phyloP scores from a whole-genome alignment of 2,113 vertebrate genomes.

The Pao palembangensis region DNA sequence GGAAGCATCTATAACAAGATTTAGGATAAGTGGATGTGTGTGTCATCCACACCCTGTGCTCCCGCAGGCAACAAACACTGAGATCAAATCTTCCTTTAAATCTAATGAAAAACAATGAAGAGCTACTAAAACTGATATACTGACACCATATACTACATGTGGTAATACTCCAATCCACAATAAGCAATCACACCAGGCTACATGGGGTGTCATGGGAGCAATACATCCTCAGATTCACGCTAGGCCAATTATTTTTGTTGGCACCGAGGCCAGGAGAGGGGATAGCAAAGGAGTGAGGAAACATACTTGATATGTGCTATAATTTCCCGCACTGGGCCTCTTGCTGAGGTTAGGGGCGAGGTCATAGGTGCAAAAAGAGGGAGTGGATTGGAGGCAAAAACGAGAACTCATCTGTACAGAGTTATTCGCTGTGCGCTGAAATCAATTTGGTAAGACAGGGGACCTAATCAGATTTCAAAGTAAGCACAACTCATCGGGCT shows the following conservation, averaged over 20 bases:
- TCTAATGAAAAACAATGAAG: slow-evolving; percentile 51
- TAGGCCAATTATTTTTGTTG: slow-evolving; percentile 64
- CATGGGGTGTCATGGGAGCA: slow-evolving; percentile 58
- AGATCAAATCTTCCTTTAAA: slow-evolving; percentile 47
- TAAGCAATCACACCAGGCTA: slow-evolving; percentile 51
- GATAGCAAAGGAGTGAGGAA: slow-evolving; percentile 46
- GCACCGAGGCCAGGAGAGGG: slow-evolving; percentile 39
- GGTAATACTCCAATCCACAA: slow-evolving; percentile 52
- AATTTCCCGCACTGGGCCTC: slow-evolving; percentile 54
- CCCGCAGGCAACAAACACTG: slow-evolving; percentile 16
- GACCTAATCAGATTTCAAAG: slow-evolving; percentile 71
- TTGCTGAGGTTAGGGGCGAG: slow-evolving; percentile 49
- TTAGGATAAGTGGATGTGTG: no score
- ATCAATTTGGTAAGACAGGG: slow-evolving; percentile 61
- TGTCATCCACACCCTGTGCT: neutral
- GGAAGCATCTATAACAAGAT: no score
- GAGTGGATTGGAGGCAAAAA: slow-evolving; percentile 51
- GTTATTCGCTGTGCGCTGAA: slow-evolving; percentile 59
- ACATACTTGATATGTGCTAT: slow-evolving; percentile 61
- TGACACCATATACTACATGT: slow-evolving; percentile 57
- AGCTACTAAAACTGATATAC: slow-evolving; percentile 58
- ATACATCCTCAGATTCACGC: slow-evolving; percentile 47
- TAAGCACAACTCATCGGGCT: slow-evolving; percentile 61
- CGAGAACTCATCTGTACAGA: slow-evolving; percentile 60
- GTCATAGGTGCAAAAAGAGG: slow-evolving; percentile 57